Percentiles rank a stretch among this genome's conserved stretches.
Conservation (phyloP, 2,797 vertebrate species). For the Melanotaenia boesemani region DNA sequence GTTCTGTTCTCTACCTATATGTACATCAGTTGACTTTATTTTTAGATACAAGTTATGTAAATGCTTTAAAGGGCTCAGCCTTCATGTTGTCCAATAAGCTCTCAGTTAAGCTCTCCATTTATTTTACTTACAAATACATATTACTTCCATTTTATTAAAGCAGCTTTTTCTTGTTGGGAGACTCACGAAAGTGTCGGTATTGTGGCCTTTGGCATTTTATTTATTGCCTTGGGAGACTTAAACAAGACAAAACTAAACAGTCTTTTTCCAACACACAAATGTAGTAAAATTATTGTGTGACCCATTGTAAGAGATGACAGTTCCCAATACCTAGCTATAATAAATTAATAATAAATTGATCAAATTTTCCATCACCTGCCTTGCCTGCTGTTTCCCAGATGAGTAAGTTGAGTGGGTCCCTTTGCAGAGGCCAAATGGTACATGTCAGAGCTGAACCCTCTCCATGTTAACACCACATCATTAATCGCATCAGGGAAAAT, state of each 20-base stretch:
- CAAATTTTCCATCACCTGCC: slow-evolving; percentile 39
- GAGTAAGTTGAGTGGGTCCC: slow-evolving; percentile 38
- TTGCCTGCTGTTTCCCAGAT: slow-evolving; percentile 22
- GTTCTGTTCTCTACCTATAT: background rate
- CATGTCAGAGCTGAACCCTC: slow-evolving; percentile 48
- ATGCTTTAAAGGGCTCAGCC: background rate
- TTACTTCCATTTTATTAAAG: slow-evolving; percentile 6
- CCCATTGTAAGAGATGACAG: slow-evolving; percentile 22
- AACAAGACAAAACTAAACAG: background rate
- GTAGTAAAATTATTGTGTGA: slow-evolving; percentile 12
- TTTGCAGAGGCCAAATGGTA: slow-evolving; percentile 42
- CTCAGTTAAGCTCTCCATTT: background rate
- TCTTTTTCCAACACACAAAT: slow-evolving; percentile 12
- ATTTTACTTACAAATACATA: too few species aligned
- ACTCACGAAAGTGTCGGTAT: background rate
- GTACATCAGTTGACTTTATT: background rate
- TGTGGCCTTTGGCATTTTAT: slow-evolving; percentile 8
- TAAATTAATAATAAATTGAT: slow-evolving; percentile 4
- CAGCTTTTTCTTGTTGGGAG: background rate
- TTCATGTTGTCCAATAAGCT: slow-evolving; percentile 6
- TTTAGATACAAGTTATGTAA: background rate
- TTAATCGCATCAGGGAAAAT: slow-evolving; percentile 50
- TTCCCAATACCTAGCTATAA: too few species aligned
- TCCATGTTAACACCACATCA: slow-evolving; percentile 60
- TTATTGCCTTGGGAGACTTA: background rate